These are phyloP conservation scores for Pachycephala philippinensis DNA, from an alignment of 2,113 vertebrate genomes.

Conservation along the genomic window DNA sequence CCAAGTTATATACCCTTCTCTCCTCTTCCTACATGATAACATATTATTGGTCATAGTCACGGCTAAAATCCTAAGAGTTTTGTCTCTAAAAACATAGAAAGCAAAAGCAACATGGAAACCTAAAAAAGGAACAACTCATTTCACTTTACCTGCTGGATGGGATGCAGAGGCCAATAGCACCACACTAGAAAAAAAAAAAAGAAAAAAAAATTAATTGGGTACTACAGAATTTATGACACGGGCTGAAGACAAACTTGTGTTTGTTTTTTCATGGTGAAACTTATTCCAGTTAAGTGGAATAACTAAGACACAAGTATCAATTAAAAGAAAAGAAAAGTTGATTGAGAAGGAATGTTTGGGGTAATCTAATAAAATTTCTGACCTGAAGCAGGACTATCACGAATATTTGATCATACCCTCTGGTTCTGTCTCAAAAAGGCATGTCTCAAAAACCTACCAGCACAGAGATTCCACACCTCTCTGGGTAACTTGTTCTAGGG, in stretches of 20 bases:
- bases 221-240: neutral
- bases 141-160: constrained; percentile 73
- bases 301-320: neutral
- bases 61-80: neutral
- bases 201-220: neutral
- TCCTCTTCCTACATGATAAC: neutral
- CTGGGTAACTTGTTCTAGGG: neutral
- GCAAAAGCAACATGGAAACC: neutral
- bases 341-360: neutral
- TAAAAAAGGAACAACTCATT: neutral
- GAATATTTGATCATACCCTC: neutral
- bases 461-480: neutral
- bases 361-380: neutral
- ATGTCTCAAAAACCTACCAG: neutral
- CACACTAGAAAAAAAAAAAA: constrained; percentile 42
- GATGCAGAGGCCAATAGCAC: constrained; percentile 70
- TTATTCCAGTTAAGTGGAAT: neutral
- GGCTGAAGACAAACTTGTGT: neutral
- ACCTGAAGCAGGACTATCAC: neutral
- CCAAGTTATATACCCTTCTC: neutral
- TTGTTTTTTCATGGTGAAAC: neutral
- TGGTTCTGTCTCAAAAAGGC: neutral
- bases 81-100: neutral
- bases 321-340: neutral
- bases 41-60: neutral